These are phyloP conservation scores for Malthinus seriepunctatus DNA, from an alignment of 2,888 invertebrate genomes.

Conservation along the genomic window DNA sequence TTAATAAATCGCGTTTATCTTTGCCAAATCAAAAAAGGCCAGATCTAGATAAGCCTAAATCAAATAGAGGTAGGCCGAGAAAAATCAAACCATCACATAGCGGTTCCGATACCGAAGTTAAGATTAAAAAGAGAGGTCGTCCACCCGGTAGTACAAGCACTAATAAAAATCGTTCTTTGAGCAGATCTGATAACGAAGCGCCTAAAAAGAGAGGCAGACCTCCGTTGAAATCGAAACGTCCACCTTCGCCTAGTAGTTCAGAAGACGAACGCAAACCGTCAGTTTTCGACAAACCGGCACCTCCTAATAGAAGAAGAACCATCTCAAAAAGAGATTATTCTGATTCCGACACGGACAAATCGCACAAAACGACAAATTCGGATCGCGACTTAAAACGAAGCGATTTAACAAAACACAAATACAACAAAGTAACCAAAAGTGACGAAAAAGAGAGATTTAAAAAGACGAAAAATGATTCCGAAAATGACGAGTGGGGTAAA, in stretches of 20 bases:
- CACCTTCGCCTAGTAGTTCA: slow-evolving; percentile 47
- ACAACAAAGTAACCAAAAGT: slow-evolving; percentile 35
- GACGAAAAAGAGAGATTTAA: slow-evolving; percentile 35
- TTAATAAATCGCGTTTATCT: slow-evolving; percentile 21
- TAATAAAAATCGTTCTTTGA: slow-evolving; percentile 38
- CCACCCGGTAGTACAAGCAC: slow-evolving; percentile 38
- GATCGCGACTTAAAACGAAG: slow-evolving; percentile 36
- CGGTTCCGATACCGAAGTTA: slow-evolving; percentile 51
- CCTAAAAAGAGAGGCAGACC: slow-evolving; percentile 36
- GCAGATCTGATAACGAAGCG: slow-evolving; percentile 45
- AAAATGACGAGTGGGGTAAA: slow-evolving; percentile 48
- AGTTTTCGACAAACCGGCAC: slow-evolving; percentile 42
- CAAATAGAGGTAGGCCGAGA: slow-evolving; percentile 54
- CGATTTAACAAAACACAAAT: slow-evolving; percentile 36
- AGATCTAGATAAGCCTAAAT: slow-evolving; percentile 41
- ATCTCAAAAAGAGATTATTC: slow-evolving; percentile 39
- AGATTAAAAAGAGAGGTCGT: slow-evolving; percentile 43
- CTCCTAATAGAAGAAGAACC: slow-evolving; percentile 39
- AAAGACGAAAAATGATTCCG: slow-evolving; percentile 40
- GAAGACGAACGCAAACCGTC: slow-evolving; percentile 47
- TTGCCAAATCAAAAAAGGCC: slow-evolving; percentile 18
- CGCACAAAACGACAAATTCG: slow-evolving; percentile 28
- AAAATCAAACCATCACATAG: slow-evolving; percentile 49
- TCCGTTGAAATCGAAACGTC: slow-evolving; percentile 41
- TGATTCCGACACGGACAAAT: slow-evolving; percentile 34